A percentile compares a stretch with the other conserved stretches of the same genome.
These are phyloP conservation scores for Galerucella pusilla DNA, from an alignment of 2,888 invertebrate species.

Conservation along the genomic window DNA sequence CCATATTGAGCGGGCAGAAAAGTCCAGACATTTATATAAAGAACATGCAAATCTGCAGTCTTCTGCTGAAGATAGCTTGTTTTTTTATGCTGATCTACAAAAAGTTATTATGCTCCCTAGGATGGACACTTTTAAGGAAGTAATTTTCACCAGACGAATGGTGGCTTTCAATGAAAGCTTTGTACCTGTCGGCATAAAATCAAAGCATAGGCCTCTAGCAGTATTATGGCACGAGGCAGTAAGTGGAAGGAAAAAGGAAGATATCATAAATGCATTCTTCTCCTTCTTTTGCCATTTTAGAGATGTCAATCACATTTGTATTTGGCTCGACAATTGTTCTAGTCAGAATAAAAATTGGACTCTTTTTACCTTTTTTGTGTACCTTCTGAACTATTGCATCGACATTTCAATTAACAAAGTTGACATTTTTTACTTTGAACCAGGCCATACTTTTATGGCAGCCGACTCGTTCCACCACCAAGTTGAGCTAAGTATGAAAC, in stretches of 20 bases:
- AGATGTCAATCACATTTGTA: too few relatives aligned
- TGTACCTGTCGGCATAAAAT: background rate
- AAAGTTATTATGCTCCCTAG: background rate
- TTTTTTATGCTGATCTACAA: background rate
- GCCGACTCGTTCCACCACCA: constrained; percentile 19
- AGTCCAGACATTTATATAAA: constrained; percentile 8
- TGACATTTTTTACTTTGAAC: too few relatives aligned
- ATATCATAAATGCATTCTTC: too few relatives aligned
- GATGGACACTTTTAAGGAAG: background rate
- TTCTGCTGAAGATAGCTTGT: background rate
- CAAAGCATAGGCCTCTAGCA: background rate
- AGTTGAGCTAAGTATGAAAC: constrained; percentile 13
- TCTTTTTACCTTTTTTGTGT: too few relatives aligned
- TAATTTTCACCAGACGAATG: background rate
- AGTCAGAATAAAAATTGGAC: too few relatives aligned
- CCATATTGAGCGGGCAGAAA: constrained; percentile 7
- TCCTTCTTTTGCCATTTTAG: too few relatives aligned
- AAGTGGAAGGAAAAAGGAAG: constrained; percentile 1
- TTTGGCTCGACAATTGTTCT: too few relatives aligned
- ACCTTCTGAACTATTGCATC: too few relatives aligned
- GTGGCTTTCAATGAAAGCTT: background rate
- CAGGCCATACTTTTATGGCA: too few relatives aligned
- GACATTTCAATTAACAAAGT: too few relatives aligned
- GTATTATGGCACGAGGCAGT: background rate
- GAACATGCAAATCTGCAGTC: background rate